Base-by-base conservation (phyloP, 2,797 vertebrate species). In the Threskiornis aethiopicus region DNA sequence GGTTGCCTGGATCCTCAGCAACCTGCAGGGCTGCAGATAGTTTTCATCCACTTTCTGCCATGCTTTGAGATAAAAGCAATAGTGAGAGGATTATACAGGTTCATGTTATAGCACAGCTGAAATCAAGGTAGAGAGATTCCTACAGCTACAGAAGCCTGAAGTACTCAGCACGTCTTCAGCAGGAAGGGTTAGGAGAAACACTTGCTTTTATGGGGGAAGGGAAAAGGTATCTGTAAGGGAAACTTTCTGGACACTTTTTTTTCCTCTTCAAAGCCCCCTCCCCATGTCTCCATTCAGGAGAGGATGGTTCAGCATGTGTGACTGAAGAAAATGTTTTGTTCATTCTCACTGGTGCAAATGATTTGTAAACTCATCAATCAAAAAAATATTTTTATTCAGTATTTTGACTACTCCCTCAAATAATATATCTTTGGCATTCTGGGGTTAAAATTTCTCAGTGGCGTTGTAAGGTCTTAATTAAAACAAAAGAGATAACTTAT, bases 391-490 rank as follows among this genome's bases (percentile, higher is more conserved):
- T 95, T 94, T 84, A 66, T 77, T 92, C 87, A 82, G 64, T 95
- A 78, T 94, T 96, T 96, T 96, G 88, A 89, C 58, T 94, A 84
- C 41, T 94, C 37, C 37, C 96, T 91, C 89, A 96, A 93, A 93
- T 91, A 92, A 97, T 52, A 64, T 44, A 52, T 65, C 55, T 88
- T 92, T 80, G 95, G 91, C 41, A 90, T 91, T 96, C 72, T 89
- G 70, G 54, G 70, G 95, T 97, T 97, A 97, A 97, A 96, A 94
- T 89, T 97, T 96, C 95, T 94, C 93, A 91, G 73, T 93, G 92
- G 85, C 96, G 69, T 81, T 97, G 59, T 90, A 96, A 94, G 26
- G 89, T 93, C 93, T 97, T 98, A 98, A 98, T 98, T 98, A 98
- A 97, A 97, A 96, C 77, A 97, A 96, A 96, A 97, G 91, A 97